Evolutionary conservation across 2,888 invertebrate species (phyloP).

Genomic region (Rhogogaster chlorosoma): DNA sequence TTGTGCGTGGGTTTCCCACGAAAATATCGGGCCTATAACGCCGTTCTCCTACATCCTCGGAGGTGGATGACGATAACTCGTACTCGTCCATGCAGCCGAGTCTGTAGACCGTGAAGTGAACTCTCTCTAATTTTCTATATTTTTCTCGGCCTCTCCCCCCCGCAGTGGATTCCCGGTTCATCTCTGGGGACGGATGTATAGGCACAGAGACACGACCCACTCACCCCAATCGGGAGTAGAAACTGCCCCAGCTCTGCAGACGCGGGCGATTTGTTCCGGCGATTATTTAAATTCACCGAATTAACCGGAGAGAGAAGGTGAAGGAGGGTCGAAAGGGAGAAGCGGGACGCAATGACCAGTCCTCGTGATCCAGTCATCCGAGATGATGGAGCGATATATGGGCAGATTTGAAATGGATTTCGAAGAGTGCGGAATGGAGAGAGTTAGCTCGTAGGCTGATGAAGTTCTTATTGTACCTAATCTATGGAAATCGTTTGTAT

Average conservation of each 20-base stretch:
- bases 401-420: constrained; percentile 12
- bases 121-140: constrained; percentile 6
- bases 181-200: background rate
- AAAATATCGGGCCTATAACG: constrained; percentile 24
- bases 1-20: constrained; percentile 54
- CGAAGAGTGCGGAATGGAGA: too few relatives aligned
- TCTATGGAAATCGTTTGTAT: background rate
- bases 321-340: background rate
- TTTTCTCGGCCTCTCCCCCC: background rate
- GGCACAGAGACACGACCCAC: background rate
- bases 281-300: constrained; percentile 64
- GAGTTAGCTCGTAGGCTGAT: background rate
- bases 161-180: background rate
- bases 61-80: constrained; percentile 19
- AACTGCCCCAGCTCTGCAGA: constrained; percentile 6
- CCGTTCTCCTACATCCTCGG: background rate
- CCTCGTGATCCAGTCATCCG: constrained; percentile 65
- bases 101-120: constrained; percentile 18
- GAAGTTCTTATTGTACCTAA: background rate
- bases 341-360: constrained; percentile 21
- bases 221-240: constrained; percentile 21
- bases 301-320: constrained; percentile 28
- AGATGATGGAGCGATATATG: constrained; percentile 66
- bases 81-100: background rate
- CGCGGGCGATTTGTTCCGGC: constrained; percentile 63